Percentiles rank a stretch among this genome's conserved stretches.
Conservation (phyloP, 2,888 invertebrate genomes). For the Xylota sylvarum region DNA sequence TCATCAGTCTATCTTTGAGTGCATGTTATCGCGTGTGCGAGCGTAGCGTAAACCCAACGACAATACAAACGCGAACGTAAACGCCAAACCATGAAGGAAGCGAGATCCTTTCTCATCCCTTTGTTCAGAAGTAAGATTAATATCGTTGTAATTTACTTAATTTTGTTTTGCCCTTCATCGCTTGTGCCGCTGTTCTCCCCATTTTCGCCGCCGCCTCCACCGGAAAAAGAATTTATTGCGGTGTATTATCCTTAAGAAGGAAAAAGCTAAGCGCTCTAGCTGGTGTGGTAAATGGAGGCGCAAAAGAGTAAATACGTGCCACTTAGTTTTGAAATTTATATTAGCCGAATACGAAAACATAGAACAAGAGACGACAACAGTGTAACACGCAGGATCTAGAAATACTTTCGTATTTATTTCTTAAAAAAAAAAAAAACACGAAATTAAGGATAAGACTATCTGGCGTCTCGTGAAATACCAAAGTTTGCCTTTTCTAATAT, state of each 20-base stretch:
- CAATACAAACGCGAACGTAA: not conserved
- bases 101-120: constrained; percentile 17
- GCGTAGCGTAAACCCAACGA: constrained; percentile 13
- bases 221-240: constrained; percentile 32
- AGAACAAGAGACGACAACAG: not conserved
- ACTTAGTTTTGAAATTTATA: constrained; percentile 65
- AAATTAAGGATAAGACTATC: constrained; percentile 54
- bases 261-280: not conserved
- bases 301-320: constrained; percentile 57
- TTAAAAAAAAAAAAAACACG: constrained; percentile 12
- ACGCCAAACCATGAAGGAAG: not conserved
- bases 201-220: not conserved
- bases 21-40: constrained; percentile 33
- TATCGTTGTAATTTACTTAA: constrained; percentile 65
- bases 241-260: constrained; percentile 40
- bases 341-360: constrained; percentile 22
- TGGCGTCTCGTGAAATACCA: constrained; percentile 46
- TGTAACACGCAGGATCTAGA: constrained; percentile 33
- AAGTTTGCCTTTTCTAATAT: constrained; percentile 14
- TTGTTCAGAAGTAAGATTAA: constrained; percentile 56
- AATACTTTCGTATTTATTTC: constrained; percentile 28
- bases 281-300: constrained; percentile 20
- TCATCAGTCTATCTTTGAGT: constrained; percentile 25
- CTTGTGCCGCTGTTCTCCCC: constrained; percentile 8
- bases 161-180: constrained; percentile 24